phyloP scores from a whole-genome alignment of 2,113 vertebrate species.

The Caranx melampygus region DNA sequence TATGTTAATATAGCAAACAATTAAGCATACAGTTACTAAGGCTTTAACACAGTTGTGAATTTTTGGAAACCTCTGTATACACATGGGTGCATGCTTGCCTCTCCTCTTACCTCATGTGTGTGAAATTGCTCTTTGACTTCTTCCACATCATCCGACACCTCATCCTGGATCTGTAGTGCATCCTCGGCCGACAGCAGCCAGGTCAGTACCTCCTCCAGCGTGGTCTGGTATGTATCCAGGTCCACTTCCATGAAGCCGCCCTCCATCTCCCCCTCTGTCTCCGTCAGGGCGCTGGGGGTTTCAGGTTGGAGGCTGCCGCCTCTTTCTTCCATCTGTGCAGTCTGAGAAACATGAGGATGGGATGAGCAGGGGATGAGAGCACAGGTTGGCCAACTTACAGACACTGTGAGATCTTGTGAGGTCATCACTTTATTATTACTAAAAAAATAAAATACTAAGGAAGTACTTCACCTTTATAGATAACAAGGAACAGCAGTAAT shows the following conservation, averaged over 20 bases:
- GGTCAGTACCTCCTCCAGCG: constrained; percentile 96
- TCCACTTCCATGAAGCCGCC: constrained; percentile 86
- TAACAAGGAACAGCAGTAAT: neutral
- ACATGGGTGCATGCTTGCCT: neutral
- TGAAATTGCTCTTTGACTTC: constrained; percentile 98
- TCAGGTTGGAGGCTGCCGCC: constrained; percentile 79
- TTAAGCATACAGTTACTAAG: neutral
- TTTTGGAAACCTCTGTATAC: neutral
- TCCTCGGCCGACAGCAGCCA: constrained; percentile 97
- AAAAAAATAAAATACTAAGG: too few relatives aligned
- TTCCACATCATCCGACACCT: constrained; percentile 95
- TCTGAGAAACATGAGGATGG: constrained; percentile 39
- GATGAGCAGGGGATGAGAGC: neutral
- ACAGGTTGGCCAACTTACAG: neutral
- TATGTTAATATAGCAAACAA: neutral
- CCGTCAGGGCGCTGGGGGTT: constrained; percentile 85
- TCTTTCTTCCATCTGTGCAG: constrained; percentile 74
- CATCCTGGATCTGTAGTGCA: constrained; percentile 90
- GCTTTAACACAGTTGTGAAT: neutral
- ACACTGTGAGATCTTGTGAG: neutral
- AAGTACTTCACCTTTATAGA: neutral
- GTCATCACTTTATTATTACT: neutral
- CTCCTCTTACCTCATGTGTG: constrained; percentile 90
- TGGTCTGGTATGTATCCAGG: constrained; percentile 94
- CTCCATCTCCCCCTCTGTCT: constrained; percentile 89